A percentile compares a stretch with the other conserved stretches of the same genome.
phyloP scores from a whole-genome alignment of 2,113 vertebrate species.

The Patagioenas fasciata region DNA sequence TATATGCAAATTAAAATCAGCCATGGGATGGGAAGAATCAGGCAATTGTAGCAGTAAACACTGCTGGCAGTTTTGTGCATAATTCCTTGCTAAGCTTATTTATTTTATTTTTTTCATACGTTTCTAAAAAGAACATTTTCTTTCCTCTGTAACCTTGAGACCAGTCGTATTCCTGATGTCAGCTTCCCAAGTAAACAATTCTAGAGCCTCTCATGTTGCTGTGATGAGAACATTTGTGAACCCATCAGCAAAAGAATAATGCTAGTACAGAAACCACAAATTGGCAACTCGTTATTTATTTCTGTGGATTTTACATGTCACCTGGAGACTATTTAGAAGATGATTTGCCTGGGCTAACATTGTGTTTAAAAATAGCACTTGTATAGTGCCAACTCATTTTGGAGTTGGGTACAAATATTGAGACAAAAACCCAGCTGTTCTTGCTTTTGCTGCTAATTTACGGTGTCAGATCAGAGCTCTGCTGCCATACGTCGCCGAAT shows the following conservation, averaged over 20 bases:
- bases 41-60: not conserved
- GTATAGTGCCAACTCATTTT: slow-evolving; percentile 63
- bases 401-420: slow-evolving; percentile 77
- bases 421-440: slow-evolving; percentile 78
- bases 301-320: slow-evolving; percentile 63
- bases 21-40: not conserved
- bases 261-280: slow-evolving; percentile 30
- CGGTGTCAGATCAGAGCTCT: slow-evolving; percentile 71
- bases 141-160: not conserved
- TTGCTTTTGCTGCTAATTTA: slow-evolving; percentile 76
- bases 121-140: not conserved
- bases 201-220: not conserved
- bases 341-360: slow-evolving; percentile 63
- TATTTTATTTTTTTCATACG: not conserved
- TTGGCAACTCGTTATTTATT: slow-evolving; percentile 69
- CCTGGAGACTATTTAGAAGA: slow-evolving; percentile 74
- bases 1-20: slow-evolving; percentile 10
- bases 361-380: slow-evolving; percentile 73
- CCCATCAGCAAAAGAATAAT: not conserved
- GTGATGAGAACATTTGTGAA: not conserved
- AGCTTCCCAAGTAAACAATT: not conserved
- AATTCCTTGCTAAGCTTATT: not conserved
- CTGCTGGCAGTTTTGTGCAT: not conserved
- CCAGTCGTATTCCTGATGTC: not conserved
- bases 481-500: slow-evolving; percentile 61